Evolutionary conservation across 2,888 invertebrate genomes (phyloP).

Genomic region (Catocala fraxini): DNA sequence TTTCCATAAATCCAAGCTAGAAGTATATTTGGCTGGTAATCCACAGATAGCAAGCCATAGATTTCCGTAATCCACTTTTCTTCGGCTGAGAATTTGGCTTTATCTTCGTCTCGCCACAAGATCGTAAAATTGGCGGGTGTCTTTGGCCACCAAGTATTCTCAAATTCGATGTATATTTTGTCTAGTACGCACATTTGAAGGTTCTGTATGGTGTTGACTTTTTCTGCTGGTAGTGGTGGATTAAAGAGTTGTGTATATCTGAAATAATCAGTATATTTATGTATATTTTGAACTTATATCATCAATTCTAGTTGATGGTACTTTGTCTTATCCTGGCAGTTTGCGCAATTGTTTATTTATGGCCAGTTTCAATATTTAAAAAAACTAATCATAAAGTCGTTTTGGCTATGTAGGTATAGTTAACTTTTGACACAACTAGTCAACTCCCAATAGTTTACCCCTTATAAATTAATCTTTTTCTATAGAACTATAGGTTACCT

Average conservation of each 20-base stretch:
- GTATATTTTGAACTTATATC: background rate
- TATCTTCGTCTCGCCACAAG: conserved; percentile 87
- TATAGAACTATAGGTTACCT: too few species aligned
- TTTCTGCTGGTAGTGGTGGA: conserved; percentile 86
- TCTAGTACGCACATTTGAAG: conserved; percentile 90
- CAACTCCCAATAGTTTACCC: too few species aligned
- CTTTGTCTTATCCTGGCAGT: too few species aligned
- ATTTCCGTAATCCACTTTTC: conserved; percentile 89
- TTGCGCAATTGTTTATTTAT: too few species aligned
- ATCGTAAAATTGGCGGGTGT: conserved; percentile 81
- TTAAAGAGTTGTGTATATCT: conserved; percentile 86
- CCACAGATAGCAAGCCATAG: conserved; percentile 88
- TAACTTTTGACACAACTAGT: too few species aligned
- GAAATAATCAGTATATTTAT: conserved; percentile 31
- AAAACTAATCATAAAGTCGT: too few species aligned
- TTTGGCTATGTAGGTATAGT: too few species aligned
- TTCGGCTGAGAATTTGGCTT: conserved; percentile 73
- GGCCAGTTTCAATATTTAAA: too few species aligned
- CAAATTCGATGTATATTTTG: conserved; percentile 91
- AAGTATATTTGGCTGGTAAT: conserved; percentile 88
- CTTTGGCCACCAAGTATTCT: conserved; percentile 89
- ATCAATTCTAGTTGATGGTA: too few species aligned
- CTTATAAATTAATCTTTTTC: too few species aligned
- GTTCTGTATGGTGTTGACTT: conserved; percentile 87
- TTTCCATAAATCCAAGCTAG: conserved; percentile 90